phyloP scores from a whole-genome alignment of 2,888 invertebrate genomes.

The Tenthredo livida region DNA sequence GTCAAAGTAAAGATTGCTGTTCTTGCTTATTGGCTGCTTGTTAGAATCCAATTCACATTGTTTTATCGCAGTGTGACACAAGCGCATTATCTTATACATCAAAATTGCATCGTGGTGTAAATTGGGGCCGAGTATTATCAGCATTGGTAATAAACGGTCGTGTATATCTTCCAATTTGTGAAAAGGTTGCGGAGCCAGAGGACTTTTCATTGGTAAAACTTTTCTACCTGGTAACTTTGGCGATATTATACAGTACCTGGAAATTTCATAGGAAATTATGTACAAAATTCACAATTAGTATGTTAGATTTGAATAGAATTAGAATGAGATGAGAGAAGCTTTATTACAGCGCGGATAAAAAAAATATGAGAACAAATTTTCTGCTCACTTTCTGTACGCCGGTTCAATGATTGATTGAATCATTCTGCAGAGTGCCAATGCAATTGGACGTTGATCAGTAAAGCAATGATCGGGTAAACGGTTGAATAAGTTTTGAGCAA shows the following conservation, averaged over 20 bases:
- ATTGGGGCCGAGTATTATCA: slow-evolving; percentile 92
- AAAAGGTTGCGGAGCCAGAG: slow-evolving; percentile 84
- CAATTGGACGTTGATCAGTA: slow-evolving; percentile 89
- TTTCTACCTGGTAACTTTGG: slow-evolving; percentile 83
- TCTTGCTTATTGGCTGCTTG: slow-evolving; percentile 71
- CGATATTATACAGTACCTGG: slow-evolving; percentile 87
- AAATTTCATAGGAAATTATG: slow-evolving; percentile 62
- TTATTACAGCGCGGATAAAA: background rate
- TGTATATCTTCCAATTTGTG: slow-evolving; percentile 86
- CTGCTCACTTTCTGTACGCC: slow-evolving; percentile 87
- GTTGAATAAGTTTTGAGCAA: slow-evolving; percentile 89
- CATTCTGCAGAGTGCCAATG: slow-evolving; percentile 88
- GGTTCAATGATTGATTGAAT: slow-evolving; percentile 93
- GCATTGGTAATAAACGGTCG: slow-evolving; percentile 90
- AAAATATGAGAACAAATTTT: background rate
- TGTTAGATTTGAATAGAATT: background rate
- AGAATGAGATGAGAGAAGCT: background rate
- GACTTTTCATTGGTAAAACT: slow-evolving; percentile 79
- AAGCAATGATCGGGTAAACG: slow-evolving; percentile 91
- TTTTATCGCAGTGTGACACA: slow-evolving; percentile 75
- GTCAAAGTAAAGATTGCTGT: slow-evolving; percentile 86
- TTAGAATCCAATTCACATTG: slow-evolving; percentile 72
- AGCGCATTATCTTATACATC: slow-evolving; percentile 90
- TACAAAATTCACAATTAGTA: background rate
- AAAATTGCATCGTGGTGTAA: slow-evolving; percentile 93